These are phyloP conservation scores for Ethmia dodecea DNA, from an alignment of 2,888 invertebrate species.

Conservation along the genomic window DNA sequence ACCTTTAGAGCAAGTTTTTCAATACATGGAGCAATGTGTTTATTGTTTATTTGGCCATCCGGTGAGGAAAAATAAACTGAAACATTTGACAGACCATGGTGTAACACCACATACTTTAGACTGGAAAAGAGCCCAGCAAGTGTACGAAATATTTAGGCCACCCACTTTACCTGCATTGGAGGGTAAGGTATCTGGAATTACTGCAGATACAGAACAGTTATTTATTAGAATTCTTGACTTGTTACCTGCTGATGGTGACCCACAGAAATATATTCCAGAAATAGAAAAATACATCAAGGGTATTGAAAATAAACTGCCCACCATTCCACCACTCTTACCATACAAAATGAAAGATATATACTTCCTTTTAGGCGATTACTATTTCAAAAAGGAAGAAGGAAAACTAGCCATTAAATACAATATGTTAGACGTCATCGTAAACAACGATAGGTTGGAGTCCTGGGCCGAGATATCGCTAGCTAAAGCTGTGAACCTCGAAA, in stretches of 20 bases:
- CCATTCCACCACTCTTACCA: conserved; percentile 70
- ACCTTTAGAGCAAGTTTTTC: conserved; percentile 82
- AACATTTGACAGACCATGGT: conserved; percentile 86
- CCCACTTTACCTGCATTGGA: conserved; percentile 89
- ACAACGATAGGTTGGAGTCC: conserved; percentile 89
- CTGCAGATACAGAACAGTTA: conserved; percentile 87
- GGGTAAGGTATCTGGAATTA: conserved; percentile 85
- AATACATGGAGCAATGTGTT: conserved; percentile 88
- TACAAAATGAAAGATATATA: conserved; percentile 85
- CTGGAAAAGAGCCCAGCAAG: conserved; percentile 85
- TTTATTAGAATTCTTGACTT: conserved; percentile 83
- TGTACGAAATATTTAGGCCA: conserved; percentile 90
- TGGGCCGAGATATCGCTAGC: conserved; percentile 95
- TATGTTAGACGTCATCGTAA: conserved; percentile 88
- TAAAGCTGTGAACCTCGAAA: conserved; percentile 86
- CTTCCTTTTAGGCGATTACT: conserved; percentile 94
- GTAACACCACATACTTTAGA: conserved; percentile 82
- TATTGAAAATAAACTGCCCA: conserved; percentile 71
- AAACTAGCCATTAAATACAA: conserved; percentile 88
- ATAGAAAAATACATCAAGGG: conserved; percentile 84
- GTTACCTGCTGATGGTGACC: conserved; percentile 83
- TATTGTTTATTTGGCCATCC: conserved; percentile 93
- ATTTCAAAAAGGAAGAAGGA: conserved; percentile 92
- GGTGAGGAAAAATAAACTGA: conserved; percentile 79
- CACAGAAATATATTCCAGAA: conserved; percentile 78